Percentiles rank a stretch among this genome's conserved stretches.
Evolutionary conservation across 2,797 vertebrate species (phyloP).

Genomic region (Phoeniculus purpureus): DNA sequence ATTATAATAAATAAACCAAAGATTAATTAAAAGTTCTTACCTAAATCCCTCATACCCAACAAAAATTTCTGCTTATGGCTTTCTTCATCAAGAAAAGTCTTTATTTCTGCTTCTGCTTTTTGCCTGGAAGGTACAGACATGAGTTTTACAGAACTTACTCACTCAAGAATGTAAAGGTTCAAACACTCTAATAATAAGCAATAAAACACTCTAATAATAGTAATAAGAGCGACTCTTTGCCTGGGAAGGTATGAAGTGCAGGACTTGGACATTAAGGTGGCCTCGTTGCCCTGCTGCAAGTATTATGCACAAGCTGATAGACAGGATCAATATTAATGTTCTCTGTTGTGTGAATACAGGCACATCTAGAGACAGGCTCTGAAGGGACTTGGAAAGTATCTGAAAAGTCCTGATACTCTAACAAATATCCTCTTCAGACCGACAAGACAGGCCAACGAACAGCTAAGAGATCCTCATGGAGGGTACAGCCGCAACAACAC

Average conservation of each 20-base stretch:
- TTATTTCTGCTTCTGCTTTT: constrained; percentile 83
- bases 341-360: not conserved
- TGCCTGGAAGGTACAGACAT: constrained; percentile 76
- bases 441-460: not conserved
- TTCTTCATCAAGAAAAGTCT: constrained; percentile 80
- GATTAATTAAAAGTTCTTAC: constrained; percentile 73
- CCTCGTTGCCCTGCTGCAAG: not conserved
- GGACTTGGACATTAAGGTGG: not conserved
- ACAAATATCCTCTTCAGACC: not conserved
- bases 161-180: not conserved
- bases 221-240: not conserved
- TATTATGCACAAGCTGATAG: rapidly evolving
- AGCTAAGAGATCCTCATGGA: rapidly evolving
- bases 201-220: not conserved
- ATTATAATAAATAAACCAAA: not conserved
- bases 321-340: rapidly evolving
- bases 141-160: not conserved
- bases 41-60: constrained; percentile 80
- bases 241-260: not conserved
- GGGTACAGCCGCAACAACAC: not conserved
- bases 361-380: not conserved
- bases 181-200: not conserved
- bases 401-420: no score
- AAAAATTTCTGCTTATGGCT: constrained; percentile 77
- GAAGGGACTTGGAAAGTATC: not conserved